Conservation (phyloP, 2,797 vertebrate species). For the Mionectes olivaceus region DNA sequence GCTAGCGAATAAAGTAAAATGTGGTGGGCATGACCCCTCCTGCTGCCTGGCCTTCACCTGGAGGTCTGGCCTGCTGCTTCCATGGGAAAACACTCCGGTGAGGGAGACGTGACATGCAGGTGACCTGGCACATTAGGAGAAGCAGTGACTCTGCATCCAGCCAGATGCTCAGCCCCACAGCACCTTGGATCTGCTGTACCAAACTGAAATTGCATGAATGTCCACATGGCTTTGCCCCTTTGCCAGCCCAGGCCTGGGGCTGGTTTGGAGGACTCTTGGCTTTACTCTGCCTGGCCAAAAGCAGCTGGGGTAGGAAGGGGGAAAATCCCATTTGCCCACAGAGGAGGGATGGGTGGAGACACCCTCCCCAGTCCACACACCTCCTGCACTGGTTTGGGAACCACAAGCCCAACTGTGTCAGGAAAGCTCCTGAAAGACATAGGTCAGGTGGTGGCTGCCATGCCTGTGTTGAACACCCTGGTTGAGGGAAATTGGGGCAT, state of each 20-base stretch:
- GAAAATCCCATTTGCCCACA: not conserved
- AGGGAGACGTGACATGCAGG: not conserved
- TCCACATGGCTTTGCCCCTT: not conserved
- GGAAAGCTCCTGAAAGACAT: accelerated
- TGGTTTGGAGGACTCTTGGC: not conserved
- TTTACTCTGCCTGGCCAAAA: not conserved
- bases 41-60: not conserved
- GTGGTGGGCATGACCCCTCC: not conserved
- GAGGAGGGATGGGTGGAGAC: not conserved
- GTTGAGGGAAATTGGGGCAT: not conserved
- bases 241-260: accelerated
- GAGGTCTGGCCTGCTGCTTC: not conserved
- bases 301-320: not conserved
- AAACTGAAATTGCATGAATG: not conserved
- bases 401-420: accelerated
- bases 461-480: not conserved
- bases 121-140: not conserved
- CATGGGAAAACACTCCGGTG: not conserved
- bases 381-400: not conserved
- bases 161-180: not conserved
- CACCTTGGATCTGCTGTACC: not conserved
- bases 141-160: not conserved
- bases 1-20: not conserved
- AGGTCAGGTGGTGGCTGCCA: not conserved
- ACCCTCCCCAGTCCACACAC: not conserved